These are phyloP conservation scores for Asarcornis scutulata DNA, from an alignment of 2,113 vertebrate genomes.

Conservation along the genomic window DNA sequence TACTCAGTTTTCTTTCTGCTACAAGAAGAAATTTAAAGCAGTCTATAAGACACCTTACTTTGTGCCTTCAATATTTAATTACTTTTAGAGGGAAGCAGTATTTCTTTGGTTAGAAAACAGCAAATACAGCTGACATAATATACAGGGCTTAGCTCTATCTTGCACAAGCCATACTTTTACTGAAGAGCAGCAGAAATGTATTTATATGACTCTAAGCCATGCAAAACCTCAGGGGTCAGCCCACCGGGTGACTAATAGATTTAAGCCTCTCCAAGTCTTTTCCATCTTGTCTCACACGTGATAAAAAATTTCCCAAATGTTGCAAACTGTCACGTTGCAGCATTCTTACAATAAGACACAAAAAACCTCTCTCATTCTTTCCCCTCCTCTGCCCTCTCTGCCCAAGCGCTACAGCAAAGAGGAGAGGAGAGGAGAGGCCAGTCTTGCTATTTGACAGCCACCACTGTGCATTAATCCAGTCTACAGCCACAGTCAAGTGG, in stretches of 20 bases:
- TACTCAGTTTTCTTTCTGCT: constrained; percentile 12
- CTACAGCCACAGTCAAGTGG: not conserved
- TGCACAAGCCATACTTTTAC: not conserved
- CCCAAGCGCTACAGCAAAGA: not conserved
- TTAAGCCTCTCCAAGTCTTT: not conserved
- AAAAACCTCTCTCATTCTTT: not conserved
- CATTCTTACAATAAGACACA: not conserved
- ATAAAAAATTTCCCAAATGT: not conserved
- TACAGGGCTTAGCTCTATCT: constrained; percentile 34
- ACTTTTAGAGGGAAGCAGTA: constrained; percentile 30
- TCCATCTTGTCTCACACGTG: not conserved
- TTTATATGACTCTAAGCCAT: not conserved
- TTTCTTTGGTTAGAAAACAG: constrained; percentile 36
- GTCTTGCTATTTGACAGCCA: not conserved
- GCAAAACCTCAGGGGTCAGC: constrained; percentile 20
- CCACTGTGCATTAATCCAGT: not conserved
- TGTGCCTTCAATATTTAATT: constrained; percentile 60
- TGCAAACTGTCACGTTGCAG: not conserved
- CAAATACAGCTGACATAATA: constrained; percentile 37
- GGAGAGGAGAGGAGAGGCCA: not conserved
- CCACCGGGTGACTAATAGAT: not conserved
- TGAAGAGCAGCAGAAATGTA: not conserved
- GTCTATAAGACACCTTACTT: constrained; percentile 21
- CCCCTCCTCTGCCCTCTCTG: not conserved
- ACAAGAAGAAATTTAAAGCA: constrained; percentile 17